A percentile compares a stretch with the other conserved stretches of the same genome.
These are phyloP conservation scores for Tortricodes alternella DNA, from an alignment of 2,888 invertebrate species.

Conservation along the genomic window DNA sequence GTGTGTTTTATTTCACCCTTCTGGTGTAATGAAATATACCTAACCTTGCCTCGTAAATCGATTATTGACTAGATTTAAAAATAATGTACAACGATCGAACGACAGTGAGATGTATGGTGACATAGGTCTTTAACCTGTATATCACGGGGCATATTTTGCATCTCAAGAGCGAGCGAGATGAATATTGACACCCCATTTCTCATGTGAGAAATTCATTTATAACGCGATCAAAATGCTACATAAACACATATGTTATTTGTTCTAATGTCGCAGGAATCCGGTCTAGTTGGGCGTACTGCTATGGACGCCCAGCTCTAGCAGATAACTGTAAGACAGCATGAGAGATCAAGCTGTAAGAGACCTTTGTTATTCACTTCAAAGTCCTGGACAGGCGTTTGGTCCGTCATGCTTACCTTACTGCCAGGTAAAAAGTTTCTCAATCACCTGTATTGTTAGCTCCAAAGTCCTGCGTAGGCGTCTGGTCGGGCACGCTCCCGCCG, in stretches of 20 bases:
- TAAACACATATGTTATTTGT: too few relatives aligned
- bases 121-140: not conserved
- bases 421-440: not conserved
- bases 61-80: constrained; percentile 34
- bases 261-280: too few relatives aligned
- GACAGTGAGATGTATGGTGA: not conserved
- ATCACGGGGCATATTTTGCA: not conserved
- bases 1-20: constrained; percentile 76
- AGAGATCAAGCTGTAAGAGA: too few relatives aligned
- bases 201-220: too few relatives aligned
- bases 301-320: too few relatives aligned
- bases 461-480: constrained; percentile 83
- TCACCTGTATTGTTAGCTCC: constrained; percentile 82
- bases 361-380: too few relatives aligned
- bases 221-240: too few relatives aligned
- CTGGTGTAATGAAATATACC: constrained; percentile 65
- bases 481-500: constrained; percentile 86
- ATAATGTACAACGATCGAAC: not conserved
- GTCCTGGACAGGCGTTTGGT: too few relatives aligned
- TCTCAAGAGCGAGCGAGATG: not conserved
- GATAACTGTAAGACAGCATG: too few relatives aligned
- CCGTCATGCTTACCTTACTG: too few relatives aligned
- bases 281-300: too few relatives aligned
- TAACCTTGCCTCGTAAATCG: constrained; percentile 47
- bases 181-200: too few relatives aligned